phyloP scores from a whole-genome alignment of 2,113 vertebrate genomes.

The Lycaon pictus region DNA sequence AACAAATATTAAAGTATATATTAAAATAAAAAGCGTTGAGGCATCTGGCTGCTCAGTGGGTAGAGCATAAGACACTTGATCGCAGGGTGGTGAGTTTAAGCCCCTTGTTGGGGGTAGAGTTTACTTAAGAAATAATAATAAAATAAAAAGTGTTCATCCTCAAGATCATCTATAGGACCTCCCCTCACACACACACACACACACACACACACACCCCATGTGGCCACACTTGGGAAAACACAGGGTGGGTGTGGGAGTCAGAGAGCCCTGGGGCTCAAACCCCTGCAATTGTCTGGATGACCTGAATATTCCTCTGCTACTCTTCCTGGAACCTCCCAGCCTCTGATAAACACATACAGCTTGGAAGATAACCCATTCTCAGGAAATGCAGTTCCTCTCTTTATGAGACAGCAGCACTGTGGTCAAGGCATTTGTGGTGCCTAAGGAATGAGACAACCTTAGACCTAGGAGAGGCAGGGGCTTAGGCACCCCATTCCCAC shows the following conservation, averaged over 20 bases:
- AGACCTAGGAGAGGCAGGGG: background rate
- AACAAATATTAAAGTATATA: conserved; percentile 42
- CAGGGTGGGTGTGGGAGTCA: background rate
- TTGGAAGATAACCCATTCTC: conserved; percentile 42
- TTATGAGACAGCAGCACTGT: background rate
- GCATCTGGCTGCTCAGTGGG: background rate
- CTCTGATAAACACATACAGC: background rate
- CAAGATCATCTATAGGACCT: background rate
- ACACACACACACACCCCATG: background rate
- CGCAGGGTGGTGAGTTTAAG: background rate
- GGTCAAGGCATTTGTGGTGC: background rate
- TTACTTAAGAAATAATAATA: conserved; percentile 24
- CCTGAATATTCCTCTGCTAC: background rate
- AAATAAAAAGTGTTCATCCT: conserved; percentile 34
- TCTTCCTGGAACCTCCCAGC: conserved; percentile 45
- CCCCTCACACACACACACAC: background rate
- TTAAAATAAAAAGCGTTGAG: background rate
- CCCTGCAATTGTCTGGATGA: background rate
- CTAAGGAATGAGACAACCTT: background rate
- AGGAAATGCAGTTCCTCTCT: conserved; percentile 50
- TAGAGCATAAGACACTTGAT: background rate
- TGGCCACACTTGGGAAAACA: conserved; percentile 26
- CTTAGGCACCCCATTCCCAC: background rate
- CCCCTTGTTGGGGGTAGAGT: background rate
- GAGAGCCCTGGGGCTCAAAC: background rate